Percentiles rank a stretch among this genome's conserved stretches.
phyloP scores from a whole-genome alignment of 2,797 vertebrate genomes.

The Pseudochirops corinnae region DNA sequence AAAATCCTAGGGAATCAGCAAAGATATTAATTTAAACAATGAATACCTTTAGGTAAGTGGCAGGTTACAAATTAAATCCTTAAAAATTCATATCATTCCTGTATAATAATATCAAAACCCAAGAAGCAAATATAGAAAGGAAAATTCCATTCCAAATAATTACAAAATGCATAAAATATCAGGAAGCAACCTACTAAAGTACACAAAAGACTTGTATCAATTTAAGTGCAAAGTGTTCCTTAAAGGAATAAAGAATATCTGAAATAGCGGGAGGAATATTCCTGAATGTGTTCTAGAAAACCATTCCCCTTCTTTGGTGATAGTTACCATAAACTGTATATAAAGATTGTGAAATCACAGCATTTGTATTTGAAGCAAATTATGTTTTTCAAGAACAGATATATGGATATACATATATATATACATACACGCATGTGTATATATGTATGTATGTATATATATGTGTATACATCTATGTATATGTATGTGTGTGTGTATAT shows the following conservation, averaged over 20 bases:
- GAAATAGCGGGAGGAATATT: background rate
- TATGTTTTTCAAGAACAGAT: background rate
- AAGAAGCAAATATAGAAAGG: background rate
- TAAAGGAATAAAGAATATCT: background rate
- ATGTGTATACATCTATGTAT: too few relatives aligned
- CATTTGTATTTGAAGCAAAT: background rate
- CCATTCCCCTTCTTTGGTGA: background rate
- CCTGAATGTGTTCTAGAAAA: background rate
- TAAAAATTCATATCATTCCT: background rate
- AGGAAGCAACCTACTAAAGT: background rate
- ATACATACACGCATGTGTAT: too few relatives aligned
- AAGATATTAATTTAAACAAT: background rate
- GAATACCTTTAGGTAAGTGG: background rate
- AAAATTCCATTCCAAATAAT: background rate
- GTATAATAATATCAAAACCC: background rate
- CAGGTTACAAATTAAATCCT: background rate
- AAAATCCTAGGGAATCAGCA: background rate
- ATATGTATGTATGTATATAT: too few relatives aligned
- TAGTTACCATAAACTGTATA: background rate
- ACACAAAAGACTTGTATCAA: background rate
- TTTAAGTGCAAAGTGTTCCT: background rate
- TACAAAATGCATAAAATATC: background rate
- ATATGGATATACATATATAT: too few relatives aligned
- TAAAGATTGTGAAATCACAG: background rate
- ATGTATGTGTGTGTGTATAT: too few relatives aligned